Percentiles rank a stretch among this genome's conserved stretches.
phyloP scores from a whole-genome alignment of 2,888 invertebrate species.

The Diarsia brunnea region DNA sequence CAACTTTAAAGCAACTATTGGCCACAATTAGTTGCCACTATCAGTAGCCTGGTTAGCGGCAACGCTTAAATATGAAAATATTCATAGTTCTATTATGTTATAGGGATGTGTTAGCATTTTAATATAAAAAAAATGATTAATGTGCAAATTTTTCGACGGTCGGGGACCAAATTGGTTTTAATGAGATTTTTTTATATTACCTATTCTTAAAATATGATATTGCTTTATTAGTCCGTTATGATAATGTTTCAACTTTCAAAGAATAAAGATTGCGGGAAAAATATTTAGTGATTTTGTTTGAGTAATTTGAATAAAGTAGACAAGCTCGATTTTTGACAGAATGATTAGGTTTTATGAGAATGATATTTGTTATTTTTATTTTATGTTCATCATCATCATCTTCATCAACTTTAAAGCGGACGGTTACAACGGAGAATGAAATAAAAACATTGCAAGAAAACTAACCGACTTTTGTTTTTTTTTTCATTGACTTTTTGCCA shows the following conservation, averaged over 20 bases:
- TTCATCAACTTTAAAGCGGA: too few relatives aligned
- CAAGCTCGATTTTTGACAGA: neutral
- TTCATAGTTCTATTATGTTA: neutral
- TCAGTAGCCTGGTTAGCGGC: neutral
- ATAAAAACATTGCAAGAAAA: too few relatives aligned
- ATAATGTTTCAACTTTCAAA: conserved; percentile 39
- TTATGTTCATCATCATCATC: too few relatives aligned
- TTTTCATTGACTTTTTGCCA: too few relatives aligned
- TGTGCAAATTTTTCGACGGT: conserved; percentile 65
- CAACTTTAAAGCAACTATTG: neutral
- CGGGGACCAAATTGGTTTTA: conserved; percentile 61
- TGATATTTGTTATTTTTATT: too few relatives aligned
- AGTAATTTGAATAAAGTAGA: conserved; percentile 8
- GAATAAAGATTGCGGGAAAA: conserved; percentile 2
- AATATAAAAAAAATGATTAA: conserved; percentile 69
- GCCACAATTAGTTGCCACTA: neutral
- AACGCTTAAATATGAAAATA: conserved; percentile 19
- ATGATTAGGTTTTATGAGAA: neutral
- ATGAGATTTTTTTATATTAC: conserved; percentile 61
- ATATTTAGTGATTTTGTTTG: conserved; percentile 8
- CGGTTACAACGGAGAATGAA: too few relatives aligned
- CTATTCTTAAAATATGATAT: conserved; percentile 37
- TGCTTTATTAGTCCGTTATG: conserved; percentile 45
- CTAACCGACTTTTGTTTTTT: too few relatives aligned
- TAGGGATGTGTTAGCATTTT: conserved; percentile 54